These are phyloP conservation scores for Lochmaea crataegi DNA, from an alignment of 2,888 invertebrate genomes.

Conservation along the genomic window DNA sequence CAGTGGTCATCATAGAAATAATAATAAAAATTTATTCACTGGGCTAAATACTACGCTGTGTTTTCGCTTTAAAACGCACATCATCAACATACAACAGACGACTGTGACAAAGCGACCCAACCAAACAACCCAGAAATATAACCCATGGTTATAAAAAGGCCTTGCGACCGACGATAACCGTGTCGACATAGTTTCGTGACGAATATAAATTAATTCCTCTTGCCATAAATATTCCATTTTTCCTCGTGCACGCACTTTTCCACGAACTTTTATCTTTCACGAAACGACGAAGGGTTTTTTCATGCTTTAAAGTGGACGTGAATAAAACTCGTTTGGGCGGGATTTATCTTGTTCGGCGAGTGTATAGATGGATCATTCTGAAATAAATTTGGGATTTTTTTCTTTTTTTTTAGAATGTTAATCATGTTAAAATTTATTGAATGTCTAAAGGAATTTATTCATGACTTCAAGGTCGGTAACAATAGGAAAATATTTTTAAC, in stretches of 20 bases:
- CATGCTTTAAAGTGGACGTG: not conserved
- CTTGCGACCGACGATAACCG: slow-evolving; percentile 33
- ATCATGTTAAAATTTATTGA: not conserved
- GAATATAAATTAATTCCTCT: slow-evolving; percentile 39
- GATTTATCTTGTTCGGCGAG: not conserved
- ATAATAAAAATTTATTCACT: too few species aligned
- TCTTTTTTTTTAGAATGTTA: not conserved
- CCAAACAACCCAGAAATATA: slow-evolving; percentile 8
- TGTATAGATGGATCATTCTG: not conserved
- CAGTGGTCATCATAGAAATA: too few species aligned
- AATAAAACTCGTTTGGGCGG: slow-evolving; percentile 12
- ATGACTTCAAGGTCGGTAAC: not conserved
- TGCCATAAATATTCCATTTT: slow-evolving; percentile 30
- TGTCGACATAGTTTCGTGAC: slow-evolving; percentile 38
- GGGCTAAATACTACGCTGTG: slow-evolving; percentile 1
- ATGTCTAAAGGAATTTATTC: not conserved
- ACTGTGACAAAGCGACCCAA: not conserved
- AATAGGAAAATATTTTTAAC: not conserved
- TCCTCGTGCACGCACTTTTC: slow-evolving; percentile 25
- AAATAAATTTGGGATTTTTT: slow-evolving; percentile 1
- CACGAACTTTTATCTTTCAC: slow-evolving; percentile 32
- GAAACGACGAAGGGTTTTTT: slow-evolving; percentile 19
- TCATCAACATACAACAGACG: slow-evolving; percentile 7
- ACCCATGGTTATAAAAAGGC: slow-evolving; percentile 26
- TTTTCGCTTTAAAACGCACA: not conserved